A percentile compares a stretch with the other conserved stretches of the same genome.
Conservation (phyloP, 1,140 invertebrate species). For the Leptoteleia sp. region DNA sequence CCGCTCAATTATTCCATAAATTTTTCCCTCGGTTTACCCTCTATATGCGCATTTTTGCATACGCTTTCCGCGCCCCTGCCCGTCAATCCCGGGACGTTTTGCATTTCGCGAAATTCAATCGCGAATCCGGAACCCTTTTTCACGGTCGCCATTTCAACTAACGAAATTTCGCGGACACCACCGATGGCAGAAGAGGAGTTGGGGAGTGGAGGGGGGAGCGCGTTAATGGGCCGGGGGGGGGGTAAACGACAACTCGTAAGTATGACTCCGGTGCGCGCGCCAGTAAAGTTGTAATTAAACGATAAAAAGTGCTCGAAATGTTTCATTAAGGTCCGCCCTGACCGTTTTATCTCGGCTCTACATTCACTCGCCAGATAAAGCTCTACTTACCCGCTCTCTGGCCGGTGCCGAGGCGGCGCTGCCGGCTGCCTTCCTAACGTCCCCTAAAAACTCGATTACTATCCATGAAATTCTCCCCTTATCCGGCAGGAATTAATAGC, state of each 20-base stretch:
- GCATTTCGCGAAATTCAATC: no score
- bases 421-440: conserved; percentile 35
- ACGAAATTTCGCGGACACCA: conserved; percentile 16
- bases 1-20: no score
- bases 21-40: no score
- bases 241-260: conserved; percentile 42
- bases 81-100: no score
- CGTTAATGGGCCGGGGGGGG: conserved; percentile 45
- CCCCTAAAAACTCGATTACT: conserved; percentile 59
- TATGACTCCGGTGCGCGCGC: conserved; percentile 21
- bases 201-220: no score
- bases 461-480: conserved; percentile 58
- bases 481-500: conserved; percentile 60
- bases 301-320: conserved; percentile 63
- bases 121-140: no score
- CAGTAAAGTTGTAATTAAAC: conserved; percentile 61
- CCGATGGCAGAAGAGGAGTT: conserved; percentile 23
- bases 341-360: conserved; percentile 57
- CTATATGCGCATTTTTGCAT: no score
- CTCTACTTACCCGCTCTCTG: conserved; percentile 45
- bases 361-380: conserved; percentile 59
- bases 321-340: conserved; percentile 63
- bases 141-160: neutral
- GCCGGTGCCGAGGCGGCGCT: conserved; percentile 16
- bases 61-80: no score